Evolutionary conservation across 2,113 vertebrate genomes (phyloP), one percentile per base, ranked within the genome.

Genomic region (Chauna torquata): DNA sequence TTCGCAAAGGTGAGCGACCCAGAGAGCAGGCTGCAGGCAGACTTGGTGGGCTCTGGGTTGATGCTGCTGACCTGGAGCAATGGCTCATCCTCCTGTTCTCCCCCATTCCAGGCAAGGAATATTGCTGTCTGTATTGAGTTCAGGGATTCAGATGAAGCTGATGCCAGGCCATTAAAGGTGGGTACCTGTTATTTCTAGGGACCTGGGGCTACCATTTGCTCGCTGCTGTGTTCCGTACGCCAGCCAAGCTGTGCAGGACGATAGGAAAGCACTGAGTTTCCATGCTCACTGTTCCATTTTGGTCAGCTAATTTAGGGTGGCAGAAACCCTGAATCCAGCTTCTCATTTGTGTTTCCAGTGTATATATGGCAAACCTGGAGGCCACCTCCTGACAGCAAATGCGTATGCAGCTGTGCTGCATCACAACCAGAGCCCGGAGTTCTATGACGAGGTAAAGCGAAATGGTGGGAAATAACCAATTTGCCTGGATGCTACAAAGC

Each of bases 401-500:
- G 94, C 98, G 0, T 99, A 98, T 4, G 99, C 99, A 27, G 98
- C 99, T 0, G 99, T 99, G 70, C 98, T 99, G 13, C 99, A 99
- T 92, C 99, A 99, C 98, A 99, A 99, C 90, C 99, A 99, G 97
- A 99, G 98, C 94, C 99, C 99, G 0, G 99, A 99, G 96, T 99
- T 99, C 97, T 99, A 99, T 1, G 98, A 99, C 16, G 99, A 99
- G 99, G 99, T 99, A 97, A 98, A 82, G n/a, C 2, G 13, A 57
- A 42, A 28, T 52, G 23, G 13, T 59, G 45, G 74, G 76, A 66
- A 64, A 57, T 57, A 47, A 25, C 22, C 70, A 17, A 16, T 77
- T 68, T 79, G 40, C 28, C 50, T 66, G 75, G 82, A 27, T 78
- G 10, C 74, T 78, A 7, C 47, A 45, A 34, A 71, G 40, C 58